Evolutionary conservation across 2,888 invertebrate genomes (phyloP), one percentile per base, ranked within the genome.

Genomic region (Arctia plantaginis): DNA sequence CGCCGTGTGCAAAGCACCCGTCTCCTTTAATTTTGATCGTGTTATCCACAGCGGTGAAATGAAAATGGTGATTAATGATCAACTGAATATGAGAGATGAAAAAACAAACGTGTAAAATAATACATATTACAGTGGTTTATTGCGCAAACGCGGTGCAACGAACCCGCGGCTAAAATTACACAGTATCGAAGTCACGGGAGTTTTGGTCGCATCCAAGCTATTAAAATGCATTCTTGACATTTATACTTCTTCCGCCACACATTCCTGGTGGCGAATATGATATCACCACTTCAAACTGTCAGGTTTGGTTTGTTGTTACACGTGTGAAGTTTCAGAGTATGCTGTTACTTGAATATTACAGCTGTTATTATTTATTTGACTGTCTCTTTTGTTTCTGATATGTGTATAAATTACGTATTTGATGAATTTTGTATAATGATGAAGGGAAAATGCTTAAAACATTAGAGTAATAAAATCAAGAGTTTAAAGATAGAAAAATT

Each of bases 141-240:
- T 92, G 89, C 92, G 92, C 86, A 92, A 93, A 87, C 76, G 77
- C 85, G 86, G 95, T 92, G 92, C 95, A 93, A 90, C 89, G 94
- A 94, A 92, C 95, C 87, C 90, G 82, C 72, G 30, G 86, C 92
- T 93, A 94, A 90, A 92, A 91, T 92, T 93, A 93, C 74, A 86
- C 87, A 74, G 88, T 88, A 90, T 87, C 90, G 86, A 82, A 87
- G 87, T 88, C 88, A 83, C 86, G 82, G 91, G 91, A 91, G 91
- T 91, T 90, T 90, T 91, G 89, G 85, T 85, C 91, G 91, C 91
- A 92, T 92, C 89, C 79, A 85, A 87, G 87, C 87, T 89, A 90
- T 91, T 92, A 91, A 93, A 92, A 92, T 92, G 93, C 93, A 94
- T 92, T 92, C 92, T 89, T 87, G 88, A 90, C 90, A 91, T 91